phyloP scores from a whole-genome alignment of 1,140 invertebrate genomes.

The Glossosoma conforme region DNA sequence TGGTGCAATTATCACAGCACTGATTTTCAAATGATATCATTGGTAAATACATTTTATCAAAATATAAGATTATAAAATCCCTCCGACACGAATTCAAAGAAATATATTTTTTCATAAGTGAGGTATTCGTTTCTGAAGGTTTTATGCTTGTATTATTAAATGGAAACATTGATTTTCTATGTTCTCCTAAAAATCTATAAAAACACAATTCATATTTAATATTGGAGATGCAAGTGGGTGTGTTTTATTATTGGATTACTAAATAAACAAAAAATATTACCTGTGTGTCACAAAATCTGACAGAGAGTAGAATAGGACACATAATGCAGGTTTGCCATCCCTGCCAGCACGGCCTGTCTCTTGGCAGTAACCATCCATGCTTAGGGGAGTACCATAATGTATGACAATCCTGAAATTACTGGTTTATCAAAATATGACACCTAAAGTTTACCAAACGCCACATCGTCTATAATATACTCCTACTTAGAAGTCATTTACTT shows the following conservation, averaged over 20 bases:
- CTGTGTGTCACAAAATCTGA: constrained; percentile 50
- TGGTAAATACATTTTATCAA: constrained; percentile 13
- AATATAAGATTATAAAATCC: constrained; percentile 23
- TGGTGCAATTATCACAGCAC: constrained; percentile 28
- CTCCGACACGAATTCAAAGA: constrained; percentile 16
- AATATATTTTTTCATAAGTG: constrained; percentile 26
- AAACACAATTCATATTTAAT: too few species aligned
- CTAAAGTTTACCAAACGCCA: too few species aligned
- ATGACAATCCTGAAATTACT: constrained; percentile 30
- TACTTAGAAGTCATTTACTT: too few species aligned
- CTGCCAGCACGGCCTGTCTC: constrained; percentile 62
- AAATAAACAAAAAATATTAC: too few species aligned
- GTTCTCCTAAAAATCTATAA: constrained; percentile 23
- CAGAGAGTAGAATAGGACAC: constrained; percentile 67
- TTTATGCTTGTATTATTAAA: too few species aligned
- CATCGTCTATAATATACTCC: too few species aligned
- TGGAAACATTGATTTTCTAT: constrained; percentile 1
- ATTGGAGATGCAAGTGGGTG: too few species aligned
- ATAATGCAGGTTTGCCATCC: constrained; percentile 65
- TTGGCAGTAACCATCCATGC: constrained; percentile 54
- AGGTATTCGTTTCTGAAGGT: too few species aligned
- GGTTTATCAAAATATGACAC: too few species aligned
- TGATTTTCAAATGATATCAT: background rate
- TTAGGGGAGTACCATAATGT: constrained; percentile 58
- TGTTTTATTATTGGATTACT: too few species aligned